Conservation (phyloP, 2,113 vertebrate species). For the Passer domesticus region DNA sequence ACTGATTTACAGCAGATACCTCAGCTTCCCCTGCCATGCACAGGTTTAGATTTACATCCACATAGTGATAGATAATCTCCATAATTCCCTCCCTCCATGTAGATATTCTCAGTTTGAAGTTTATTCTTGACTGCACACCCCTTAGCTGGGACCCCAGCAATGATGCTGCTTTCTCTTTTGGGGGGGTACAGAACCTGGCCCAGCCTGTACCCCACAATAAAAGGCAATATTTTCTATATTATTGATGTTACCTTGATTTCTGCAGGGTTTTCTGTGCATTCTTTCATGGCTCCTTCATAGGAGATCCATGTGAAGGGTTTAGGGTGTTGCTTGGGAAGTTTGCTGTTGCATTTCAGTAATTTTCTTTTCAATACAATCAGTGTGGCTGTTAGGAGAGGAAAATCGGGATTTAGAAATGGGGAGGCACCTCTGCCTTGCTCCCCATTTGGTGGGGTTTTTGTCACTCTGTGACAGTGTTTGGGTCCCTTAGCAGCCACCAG, state of each 20-base stretch:
- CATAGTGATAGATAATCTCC: fast-evolving
- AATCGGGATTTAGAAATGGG: not conserved
- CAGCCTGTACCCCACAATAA: fast-evolving
- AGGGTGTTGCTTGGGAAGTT: not conserved
- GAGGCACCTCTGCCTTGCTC: not conserved
- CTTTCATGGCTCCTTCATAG: not conserved
- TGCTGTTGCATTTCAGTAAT: fast-evolving
- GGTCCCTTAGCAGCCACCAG: not conserved
- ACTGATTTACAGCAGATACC: not conserved
- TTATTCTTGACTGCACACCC: not conserved
- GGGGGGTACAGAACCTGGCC: not conserved
- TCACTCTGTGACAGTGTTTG: fast-evolving
- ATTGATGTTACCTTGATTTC: not conserved
- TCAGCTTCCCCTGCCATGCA: not conserved
- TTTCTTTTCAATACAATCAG: not conserved
- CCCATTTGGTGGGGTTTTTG: not conserved
- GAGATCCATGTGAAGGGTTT: not conserved
- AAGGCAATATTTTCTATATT: not conserved
- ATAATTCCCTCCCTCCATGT: fast-evolving
- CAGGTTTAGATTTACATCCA: fast-evolving
- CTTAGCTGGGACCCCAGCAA: not conserved
- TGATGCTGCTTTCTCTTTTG: not conserved
- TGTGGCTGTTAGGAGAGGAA: not conserved
- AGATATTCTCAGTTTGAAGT: not conserved
- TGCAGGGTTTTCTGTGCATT: not conserved